Base-by-base conservation (phyloP, 35 echinoderm and acorn worm species). In the Stichopus chloronotus region DNA sequence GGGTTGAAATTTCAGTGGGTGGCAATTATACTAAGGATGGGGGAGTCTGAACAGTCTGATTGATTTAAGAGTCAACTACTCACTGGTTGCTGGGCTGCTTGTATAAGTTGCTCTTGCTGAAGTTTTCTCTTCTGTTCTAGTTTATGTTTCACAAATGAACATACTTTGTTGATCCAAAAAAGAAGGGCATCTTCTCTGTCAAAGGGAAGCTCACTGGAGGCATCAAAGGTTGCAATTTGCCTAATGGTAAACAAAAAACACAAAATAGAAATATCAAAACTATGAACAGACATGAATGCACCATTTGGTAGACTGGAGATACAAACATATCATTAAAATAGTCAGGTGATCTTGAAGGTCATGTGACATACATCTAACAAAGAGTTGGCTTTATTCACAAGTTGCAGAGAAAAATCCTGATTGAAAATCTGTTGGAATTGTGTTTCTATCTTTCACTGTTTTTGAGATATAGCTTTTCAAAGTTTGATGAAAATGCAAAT, bases 131-230 rank as follows among this genome's bases (percentile, higher is more conserved):
- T 94, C 58, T 87, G 74, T 68, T 97, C 96, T 78, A 97, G 63
- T 17, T 65, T 78, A 53, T 97, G 88, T 81, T 78, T 90, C 57
- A 93, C 91, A 57, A 94, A 74, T 25, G 52, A 58, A 79, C 96
- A 97, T 3, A 98, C 94, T 87, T 98, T 98, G 76, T 96, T 98
- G 56, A 98, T 89, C 97, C 97, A 98, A 91, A 98, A 98, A 6
- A 94, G 52, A 10, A 98, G 90, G 53, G 89, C 94, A 90, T 96
- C 95, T 72, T 98, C 97, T 19, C 77, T 58, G 79, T 98, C 93
- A 91, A 85, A 94, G 20, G 96, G 96, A 61, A 98, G 58, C 60
- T 98, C 96, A 91, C 96, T 98, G 57, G 96, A 98, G 5, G 96
- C 96, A 92, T 95, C 95, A 86, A 98, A 98, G 71, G 81, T 98